Conservation (phyloP, 1,140 invertebrate species). For the Araneus ventricosus region DNA sequence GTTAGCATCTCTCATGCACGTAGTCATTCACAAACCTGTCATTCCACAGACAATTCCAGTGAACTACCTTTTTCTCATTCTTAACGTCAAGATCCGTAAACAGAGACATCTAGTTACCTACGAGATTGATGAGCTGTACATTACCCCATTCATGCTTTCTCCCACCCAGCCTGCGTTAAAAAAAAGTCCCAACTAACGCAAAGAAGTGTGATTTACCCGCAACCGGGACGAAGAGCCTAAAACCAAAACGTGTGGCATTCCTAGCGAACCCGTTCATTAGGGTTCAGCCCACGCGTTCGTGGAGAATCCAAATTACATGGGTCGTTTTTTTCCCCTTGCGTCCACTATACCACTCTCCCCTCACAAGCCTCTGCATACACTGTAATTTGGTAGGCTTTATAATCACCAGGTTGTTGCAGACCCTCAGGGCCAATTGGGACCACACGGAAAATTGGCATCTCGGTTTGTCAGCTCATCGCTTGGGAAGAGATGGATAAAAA, state of each 20-base stretch:
- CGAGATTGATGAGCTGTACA: conserved; percentile 58
- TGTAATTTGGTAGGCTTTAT: conserved; percentile 71
- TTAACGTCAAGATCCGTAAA: conserved; percentile 35
- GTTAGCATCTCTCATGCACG: background rate
- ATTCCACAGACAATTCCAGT: background rate
- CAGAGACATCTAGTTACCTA: conserved; percentile 62
- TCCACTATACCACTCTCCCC: conserved; percentile 17
- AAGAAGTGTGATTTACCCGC: conserved; percentile 68
- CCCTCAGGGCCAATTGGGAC: conserved; percentile 61
- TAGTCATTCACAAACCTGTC: background rate
- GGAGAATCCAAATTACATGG: conserved; percentile 69
- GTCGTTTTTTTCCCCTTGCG: conserved; percentile 50
- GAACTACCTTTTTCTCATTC: background rate
- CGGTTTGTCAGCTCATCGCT: conserved; percentile 65
- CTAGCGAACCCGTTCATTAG: conserved; percentile 41
- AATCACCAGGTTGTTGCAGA: conserved; percentile 46
- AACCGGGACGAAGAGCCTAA: conserved; percentile 28
- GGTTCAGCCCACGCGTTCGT: conserved; percentile 60
- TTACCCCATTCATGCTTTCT: conserved; percentile 1
- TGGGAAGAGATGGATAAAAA: conserved; percentile 34
- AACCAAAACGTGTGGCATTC: conserved; percentile 65
- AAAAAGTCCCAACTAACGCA: conserved; percentile 2
- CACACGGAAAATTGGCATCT: conserved; percentile 70
- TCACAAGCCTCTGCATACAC: background rate
- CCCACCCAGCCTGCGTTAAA: background rate